These are phyloP conservation scores for Mirounga angustirostris DNA, from an alignment of 2,113 vertebrate genomes.

Conservation along the genomic window DNA sequence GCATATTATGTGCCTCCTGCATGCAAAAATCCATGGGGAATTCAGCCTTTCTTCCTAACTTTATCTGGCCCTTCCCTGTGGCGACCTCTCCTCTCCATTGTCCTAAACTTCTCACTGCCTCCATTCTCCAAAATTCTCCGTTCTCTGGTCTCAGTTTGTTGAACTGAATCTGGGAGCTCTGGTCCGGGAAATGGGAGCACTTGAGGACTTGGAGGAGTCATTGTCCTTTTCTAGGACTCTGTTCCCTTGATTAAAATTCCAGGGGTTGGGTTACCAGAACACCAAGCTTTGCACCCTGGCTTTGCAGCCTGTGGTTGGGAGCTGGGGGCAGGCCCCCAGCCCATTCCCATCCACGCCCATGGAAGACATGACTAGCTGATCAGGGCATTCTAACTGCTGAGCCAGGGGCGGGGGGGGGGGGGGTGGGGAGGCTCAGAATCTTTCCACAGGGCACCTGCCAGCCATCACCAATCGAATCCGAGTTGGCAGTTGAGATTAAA, in stretches of 20 bases:
- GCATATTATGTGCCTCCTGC: background rate
- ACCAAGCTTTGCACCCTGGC: background rate
- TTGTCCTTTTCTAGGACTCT: background rate
- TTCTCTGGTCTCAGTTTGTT: rapidly evolving
- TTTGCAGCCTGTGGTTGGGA: background rate
- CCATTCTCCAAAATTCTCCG: background rate
- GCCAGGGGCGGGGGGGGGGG: background rate
- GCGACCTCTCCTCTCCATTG: rapidly evolving
- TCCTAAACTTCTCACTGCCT: background rate
- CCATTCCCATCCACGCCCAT: background rate
- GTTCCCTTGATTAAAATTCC: background rate
- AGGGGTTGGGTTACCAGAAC: background rate
- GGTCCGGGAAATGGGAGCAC: background rate
- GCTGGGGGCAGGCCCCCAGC: background rate
- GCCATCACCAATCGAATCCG: slow-evolving; percentile 64
- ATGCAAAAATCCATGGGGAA: background rate
- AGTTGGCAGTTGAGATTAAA: slow-evolving; percentile 80
- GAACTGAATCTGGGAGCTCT: background rate
- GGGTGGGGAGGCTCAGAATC: slow-evolving; percentile 5
- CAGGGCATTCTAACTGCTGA: background rate
- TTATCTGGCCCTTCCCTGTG: rapidly evolving
- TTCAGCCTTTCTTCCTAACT: background rate
- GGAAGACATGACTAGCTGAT: slow-evolving; percentile 72
- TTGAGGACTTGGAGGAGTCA: background rate
- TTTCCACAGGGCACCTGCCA: slow-evolving; percentile 31